Conservation (phyloP, 64 coral and sea anemone species). For the Anthopleura sola region DNA sequence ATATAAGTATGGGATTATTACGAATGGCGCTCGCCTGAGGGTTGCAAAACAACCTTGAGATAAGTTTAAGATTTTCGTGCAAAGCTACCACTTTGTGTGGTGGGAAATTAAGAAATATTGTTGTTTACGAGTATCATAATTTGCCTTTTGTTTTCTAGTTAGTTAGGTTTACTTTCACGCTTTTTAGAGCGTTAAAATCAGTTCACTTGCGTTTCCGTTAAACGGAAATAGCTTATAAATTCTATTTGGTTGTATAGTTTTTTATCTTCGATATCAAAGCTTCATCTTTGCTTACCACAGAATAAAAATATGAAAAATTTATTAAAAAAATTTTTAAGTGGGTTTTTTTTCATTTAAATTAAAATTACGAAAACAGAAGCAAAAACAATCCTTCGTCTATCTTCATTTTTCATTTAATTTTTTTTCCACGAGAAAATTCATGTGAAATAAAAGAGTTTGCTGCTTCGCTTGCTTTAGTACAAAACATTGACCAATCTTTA, state of each 20-base stretch:
- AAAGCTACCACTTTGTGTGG: neutral
- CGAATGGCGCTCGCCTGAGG: neutral
- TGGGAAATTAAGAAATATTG: neutral
- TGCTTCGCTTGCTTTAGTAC: neutral
- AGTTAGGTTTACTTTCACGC: neutral
- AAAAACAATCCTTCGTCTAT: neutral
- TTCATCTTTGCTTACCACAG: neutral
- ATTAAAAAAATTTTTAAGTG: neutral
- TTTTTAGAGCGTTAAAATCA: neutral
- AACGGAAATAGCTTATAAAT: slow-evolving; percentile 8
- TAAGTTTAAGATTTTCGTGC: neutral
- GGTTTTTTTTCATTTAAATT: neutral
- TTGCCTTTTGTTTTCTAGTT: neutral
- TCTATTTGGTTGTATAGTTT: neutral
- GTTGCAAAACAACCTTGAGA: neutral
- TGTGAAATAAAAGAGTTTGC: too few species aligned
- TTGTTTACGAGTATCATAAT: neutral
- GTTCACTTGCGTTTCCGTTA: neutral
- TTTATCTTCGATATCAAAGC: slow-evolving; percentile 4
- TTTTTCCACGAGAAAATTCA: neutral
- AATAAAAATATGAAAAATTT: slow-evolving; percentile 8
- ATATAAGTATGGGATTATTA: neutral
- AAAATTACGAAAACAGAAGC: neutral
- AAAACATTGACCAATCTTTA: neutral
- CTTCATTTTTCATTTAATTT: neutral